A percentile compares a stretch with the other conserved stretches of the same genome.
Conservation (phyloP, 2,888 invertebrate genomes). For the Drosophila helvetica region DNA sequence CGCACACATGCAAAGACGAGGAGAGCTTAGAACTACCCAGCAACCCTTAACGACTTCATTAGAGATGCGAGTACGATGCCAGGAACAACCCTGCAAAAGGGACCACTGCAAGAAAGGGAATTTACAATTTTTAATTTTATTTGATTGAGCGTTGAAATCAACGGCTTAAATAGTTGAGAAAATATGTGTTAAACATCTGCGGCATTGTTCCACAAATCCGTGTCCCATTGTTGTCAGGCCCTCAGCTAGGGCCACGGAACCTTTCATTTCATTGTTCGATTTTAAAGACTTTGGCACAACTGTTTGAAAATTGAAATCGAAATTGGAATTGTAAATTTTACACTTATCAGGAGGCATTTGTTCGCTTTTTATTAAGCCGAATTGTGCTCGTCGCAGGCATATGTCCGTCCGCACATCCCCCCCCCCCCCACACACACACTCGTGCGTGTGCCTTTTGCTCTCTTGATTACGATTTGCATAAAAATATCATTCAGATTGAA, state of each 20-base stretch:
- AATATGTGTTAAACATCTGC: constrained; percentile 66
- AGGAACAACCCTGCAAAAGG: constrained; percentile 9
- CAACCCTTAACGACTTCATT: constrained; percentile 78
- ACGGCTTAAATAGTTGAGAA: constrained; percentile 69
- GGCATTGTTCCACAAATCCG: constrained; percentile 39
- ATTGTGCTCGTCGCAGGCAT: constrained; percentile 57
- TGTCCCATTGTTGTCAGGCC: constrained; percentile 25
- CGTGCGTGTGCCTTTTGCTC: constrained; percentile 52
- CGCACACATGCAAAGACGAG: constrained; percentile 43
- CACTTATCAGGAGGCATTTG: constrained; percentile 73
- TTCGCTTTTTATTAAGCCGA: constrained; percentile 69
- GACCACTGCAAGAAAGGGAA: neutral
- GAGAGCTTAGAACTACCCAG: constrained; percentile 32
- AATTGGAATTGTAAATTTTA: constrained; percentile 72
- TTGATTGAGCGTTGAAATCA: constrained; percentile 65
- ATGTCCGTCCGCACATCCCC: constrained; percentile 45
- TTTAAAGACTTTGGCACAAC: constrained; percentile 65
- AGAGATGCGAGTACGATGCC: constrained; percentile 22
- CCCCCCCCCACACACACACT: too few relatives aligned
- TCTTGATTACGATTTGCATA: constrained; percentile 72
- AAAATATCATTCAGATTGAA: constrained; percentile 63
- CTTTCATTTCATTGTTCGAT: constrained; percentile 57
- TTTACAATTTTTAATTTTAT: constrained; percentile 62
- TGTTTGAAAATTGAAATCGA: constrained; percentile 54
- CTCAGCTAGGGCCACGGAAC: constrained; percentile 24